Percentiles rank a stretch among this genome's conserved stretches.
Evolutionary conservation across 2,797 vertebrate species (phyloP).

Genomic region (Darevskia mixta): DNA sequence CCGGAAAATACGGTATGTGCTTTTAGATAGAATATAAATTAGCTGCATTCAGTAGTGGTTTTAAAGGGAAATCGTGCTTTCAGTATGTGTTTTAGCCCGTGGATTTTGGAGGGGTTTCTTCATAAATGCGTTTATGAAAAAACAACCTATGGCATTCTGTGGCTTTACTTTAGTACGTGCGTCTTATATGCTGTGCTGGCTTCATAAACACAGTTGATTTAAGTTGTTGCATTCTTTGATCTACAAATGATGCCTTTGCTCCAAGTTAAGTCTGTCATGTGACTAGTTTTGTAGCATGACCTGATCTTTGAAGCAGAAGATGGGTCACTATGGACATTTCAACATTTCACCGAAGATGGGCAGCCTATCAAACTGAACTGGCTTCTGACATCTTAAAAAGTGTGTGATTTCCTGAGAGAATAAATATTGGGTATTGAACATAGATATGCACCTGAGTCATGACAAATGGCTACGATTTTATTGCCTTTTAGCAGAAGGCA

Average conservation of each 20-base stretch:
- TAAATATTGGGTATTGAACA: background rate
- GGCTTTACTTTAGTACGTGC: background rate
- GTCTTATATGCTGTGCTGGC: background rate
- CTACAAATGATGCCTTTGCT: background rate
- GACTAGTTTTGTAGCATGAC: background rate
- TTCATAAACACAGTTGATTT: background rate
- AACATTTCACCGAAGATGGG: background rate
- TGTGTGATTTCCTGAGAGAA: background rate
- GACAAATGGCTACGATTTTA: background rate
- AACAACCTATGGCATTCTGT: background rate
- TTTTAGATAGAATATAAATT: background rate
- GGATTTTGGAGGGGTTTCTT: background rate
- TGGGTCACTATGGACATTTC: background rate
- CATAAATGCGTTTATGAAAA: background rate
- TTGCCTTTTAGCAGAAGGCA: background rate
- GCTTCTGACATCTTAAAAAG: background rate
- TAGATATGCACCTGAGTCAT: background rate
- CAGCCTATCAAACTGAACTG: background rate
- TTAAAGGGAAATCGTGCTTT: background rate
- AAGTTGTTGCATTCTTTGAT: background rate
- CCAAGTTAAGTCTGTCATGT: background rate
- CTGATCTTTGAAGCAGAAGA: constrained; percentile 22
- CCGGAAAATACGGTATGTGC: background rate
- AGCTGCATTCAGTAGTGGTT: background rate
- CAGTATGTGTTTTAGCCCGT: background rate